Percentiles rank a stretch among this genome's conserved stretches.
Evolutionary conservation across 2,888 invertebrate species (phyloP).

Genomic region (Ischnura elegans): DNA sequence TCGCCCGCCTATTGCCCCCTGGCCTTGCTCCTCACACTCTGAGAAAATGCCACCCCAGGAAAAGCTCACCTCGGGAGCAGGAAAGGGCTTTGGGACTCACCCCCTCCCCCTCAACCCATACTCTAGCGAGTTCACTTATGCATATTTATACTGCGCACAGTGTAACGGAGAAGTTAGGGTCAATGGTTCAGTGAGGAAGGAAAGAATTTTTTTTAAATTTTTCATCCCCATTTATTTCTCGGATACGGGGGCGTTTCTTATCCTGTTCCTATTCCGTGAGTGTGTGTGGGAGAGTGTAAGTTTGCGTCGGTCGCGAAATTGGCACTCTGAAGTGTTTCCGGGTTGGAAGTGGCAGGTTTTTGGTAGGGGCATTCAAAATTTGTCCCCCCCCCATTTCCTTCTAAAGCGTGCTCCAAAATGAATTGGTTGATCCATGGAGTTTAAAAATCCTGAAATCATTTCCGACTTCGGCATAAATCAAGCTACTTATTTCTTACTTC

Average conservation of each 20-base stretch:
- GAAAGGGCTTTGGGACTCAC: background rate
- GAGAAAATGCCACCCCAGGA: background rate
- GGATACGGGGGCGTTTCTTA: too few species aligned
- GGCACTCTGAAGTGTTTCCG: too few species aligned
- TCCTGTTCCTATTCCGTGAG: background rate
- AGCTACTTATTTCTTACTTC: too few species aligned
- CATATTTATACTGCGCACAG: conserved; percentile 35
- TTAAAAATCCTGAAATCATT: too few species aligned
- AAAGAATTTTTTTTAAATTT: background rate
- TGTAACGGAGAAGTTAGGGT: background rate
- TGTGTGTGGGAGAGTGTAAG: too few species aligned
- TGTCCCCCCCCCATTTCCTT: too few species aligned
- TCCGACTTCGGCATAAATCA: too few species aligned
- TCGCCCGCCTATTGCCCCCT: background rate
- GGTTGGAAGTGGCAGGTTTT: too few species aligned
- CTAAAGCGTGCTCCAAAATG: too few species aligned
- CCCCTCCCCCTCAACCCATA: background rate
- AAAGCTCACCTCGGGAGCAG: background rate
- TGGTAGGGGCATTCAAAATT: too few species aligned
- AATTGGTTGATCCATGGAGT: too few species aligned
- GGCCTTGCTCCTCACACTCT: background rate
- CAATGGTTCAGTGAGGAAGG: background rate
- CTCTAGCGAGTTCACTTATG: conserved; percentile 25
- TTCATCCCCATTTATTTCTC: background rate
- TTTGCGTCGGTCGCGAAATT: too few species aligned